Evolutionary conservation across 2,113 vertebrate species (phyloP).

Genomic region (Gadus macrocephalus): DNA sequence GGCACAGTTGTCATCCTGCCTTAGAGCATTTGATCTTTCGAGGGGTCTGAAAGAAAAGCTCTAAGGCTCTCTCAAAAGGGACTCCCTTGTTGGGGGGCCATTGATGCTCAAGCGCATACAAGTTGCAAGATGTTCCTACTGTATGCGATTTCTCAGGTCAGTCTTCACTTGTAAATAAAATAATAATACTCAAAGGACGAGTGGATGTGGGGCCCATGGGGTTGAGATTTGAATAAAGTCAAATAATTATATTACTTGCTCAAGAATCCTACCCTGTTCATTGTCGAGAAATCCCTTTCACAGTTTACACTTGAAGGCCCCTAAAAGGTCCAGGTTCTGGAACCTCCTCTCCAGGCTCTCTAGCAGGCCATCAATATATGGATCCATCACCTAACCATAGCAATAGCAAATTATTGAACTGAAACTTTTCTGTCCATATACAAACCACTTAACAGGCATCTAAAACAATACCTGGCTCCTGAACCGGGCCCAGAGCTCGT

Average conservation of each 20-base stretch:
- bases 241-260: background rate
- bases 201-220: background rate
- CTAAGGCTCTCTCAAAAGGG: background rate
- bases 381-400: slow-evolving; percentile 2
- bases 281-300: slow-evolving; percentile 21
- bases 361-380: slow-evolving; percentile 2
- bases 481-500: no score
- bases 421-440: background rate
- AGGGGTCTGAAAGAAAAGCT: background rate
- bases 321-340: slow-evolving; percentile 6
- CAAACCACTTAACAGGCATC: no score
- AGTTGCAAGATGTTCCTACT: background rate
- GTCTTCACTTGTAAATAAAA: slow-evolving; percentile 5
- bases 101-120: slow-evolving; percentile 1
- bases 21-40: background rate
- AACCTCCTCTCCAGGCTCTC: slow-evolving; percentile 8
- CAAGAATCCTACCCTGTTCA: background rate
- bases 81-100: background rate
- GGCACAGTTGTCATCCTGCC: no score
- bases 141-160: background rate
- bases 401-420: background rate
- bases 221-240: background rate
- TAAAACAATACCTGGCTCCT: no score
- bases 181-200: background rate
- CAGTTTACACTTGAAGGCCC: slow-evolving; percentile 27